Percentiles rank a stretch among this genome's conserved stretches.
Evolutionary conservation across 2,797 vertebrate species (phyloP).

Genomic region (Brotogeris chrysoptera): DNA sequence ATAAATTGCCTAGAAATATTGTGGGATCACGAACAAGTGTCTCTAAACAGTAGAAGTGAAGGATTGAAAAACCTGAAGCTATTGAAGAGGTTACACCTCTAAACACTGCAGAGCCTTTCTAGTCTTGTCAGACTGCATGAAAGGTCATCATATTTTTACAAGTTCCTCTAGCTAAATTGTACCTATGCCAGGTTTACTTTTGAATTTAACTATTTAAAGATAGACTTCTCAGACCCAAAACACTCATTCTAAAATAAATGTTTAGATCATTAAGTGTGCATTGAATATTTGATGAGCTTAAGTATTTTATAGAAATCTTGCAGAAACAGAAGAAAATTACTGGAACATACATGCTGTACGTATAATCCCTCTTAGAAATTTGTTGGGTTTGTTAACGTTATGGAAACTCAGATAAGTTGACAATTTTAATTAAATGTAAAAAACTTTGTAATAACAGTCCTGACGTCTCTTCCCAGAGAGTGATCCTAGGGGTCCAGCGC

Average conservation of each 20-base stretch:
- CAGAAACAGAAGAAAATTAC: slow-evolving; percentile 18
- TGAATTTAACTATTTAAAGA: background rate
- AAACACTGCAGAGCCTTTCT: background rate
- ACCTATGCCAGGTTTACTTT: background rate
- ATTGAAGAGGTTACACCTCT: background rate
- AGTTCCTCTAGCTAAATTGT: background rate
- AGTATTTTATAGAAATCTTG: slow-evolving; percentile 54
- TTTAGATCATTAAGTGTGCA: slow-evolving; percentile 25
- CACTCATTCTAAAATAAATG: slow-evolving; percentile 1
- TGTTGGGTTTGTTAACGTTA: slow-evolving; percentile 20
- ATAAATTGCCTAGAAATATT: background rate
- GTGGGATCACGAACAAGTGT: background rate
- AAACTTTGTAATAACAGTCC: slow-evolving; percentile 46
- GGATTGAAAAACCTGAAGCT: background rate
- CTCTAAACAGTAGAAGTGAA: background rate
- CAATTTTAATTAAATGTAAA: slow-evolving; percentile 58
- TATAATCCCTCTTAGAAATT: slow-evolving; percentile 47
- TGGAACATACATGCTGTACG: slow-evolving; percentile 1
- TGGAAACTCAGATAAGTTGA: slow-evolving; percentile 35
- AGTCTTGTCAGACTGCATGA: background rate
- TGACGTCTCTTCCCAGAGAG: slow-evolving; percentile 51
- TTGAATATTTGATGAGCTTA: slow-evolving; percentile 50
- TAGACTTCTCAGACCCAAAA: slow-evolving; percentile 6
- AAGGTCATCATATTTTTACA: background rate
- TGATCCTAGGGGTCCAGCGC: slow-evolving; percentile 61